Evolutionary conservation across 1,140 invertebrate species (phyloP), one percentile per base, ranked within the genome.

Genomic region (Potamilus streckersoni): DNA sequence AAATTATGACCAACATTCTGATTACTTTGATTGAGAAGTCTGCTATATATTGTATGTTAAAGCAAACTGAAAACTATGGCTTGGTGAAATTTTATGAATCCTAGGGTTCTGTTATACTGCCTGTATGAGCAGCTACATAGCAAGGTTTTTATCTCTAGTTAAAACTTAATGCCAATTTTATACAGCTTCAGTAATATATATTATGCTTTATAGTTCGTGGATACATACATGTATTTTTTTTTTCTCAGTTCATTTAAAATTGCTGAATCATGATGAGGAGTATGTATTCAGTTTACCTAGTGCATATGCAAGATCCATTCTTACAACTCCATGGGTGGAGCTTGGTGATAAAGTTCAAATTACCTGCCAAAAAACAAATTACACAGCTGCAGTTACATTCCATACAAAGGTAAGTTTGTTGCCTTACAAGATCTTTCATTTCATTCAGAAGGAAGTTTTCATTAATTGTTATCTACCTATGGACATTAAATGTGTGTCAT

Each of bases 271-370:
- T 79, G 94, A 94, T 72, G 97, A 98, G 89, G 96, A 98, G 85
- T 99, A 99, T 89, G 93, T 95, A 75, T 92, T 97, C 62, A 96
- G 95, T 60, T 97, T 99, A 91, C 97, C 97, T 6, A 98, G 97
- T 91, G 97, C 96, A 80, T 99, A 98, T 90, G 97, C 96, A 79
- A 92, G 95, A 87, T 98, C 97, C 49, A 98, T 99, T 83, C 90
- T 98, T 79, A 97, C 96, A 56, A 94, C 97, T 64, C 97, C 97
- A 2, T 99, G 97, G 97, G 96, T 98, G 85, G 97, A 99, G 90
- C 91, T 99, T 16, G 97, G 97, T 63, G 97, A 97, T 66, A 93
- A 93, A 6, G 95, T 97, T 2, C 93, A 92, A 23, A 96, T 99
- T 76, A 94, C 93, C 68, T 99, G 96, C 89, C 92, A 93, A 23